phyloP scores from a whole-genome alignment of 2,888 invertebrate species.

The Hyles lineata region DNA sequence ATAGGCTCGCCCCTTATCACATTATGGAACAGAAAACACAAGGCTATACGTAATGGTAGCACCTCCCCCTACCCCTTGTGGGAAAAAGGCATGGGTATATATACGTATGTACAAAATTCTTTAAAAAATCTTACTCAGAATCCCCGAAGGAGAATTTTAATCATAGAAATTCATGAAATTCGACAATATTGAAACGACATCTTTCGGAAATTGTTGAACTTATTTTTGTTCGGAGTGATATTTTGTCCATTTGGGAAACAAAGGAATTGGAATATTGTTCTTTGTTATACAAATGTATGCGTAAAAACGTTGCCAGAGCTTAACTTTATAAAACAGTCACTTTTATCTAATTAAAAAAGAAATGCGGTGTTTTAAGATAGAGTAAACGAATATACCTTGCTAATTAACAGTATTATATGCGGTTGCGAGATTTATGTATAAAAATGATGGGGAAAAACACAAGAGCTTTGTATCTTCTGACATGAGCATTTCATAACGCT shows the following conservation, averaged over 20 bases:
- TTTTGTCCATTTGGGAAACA: not conserved
- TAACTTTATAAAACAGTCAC: not conserved
- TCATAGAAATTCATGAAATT: not conserved
- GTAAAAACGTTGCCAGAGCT: not conserved
- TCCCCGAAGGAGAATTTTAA: not conserved
- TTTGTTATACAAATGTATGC: not conserved
- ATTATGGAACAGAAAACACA: too few species aligned
- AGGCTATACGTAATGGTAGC: too few species aligned
- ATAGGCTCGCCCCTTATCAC: too few species aligned
- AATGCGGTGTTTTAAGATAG: not conserved
- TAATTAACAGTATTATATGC: not conserved
- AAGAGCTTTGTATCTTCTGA: not conserved
- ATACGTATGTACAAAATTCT: not conserved
- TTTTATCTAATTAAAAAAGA: not conserved
- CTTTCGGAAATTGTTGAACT: not conserved
- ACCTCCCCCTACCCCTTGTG: too few species aligned
- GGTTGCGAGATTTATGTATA: not conserved
- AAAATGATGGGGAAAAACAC: constrained; percentile 2
- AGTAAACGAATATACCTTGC: not conserved
- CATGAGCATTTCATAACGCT: constrained; percentile 29
- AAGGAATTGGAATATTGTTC: not conserved
- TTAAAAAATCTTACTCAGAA: not conserved
- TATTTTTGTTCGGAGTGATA: not conserved
- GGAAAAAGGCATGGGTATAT: too few species aligned
- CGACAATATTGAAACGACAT: not conserved